phyloP scores from a whole-genome alignment of 1,140 invertebrate genomes.

The Acyrthosiphon pisum region DNA sequence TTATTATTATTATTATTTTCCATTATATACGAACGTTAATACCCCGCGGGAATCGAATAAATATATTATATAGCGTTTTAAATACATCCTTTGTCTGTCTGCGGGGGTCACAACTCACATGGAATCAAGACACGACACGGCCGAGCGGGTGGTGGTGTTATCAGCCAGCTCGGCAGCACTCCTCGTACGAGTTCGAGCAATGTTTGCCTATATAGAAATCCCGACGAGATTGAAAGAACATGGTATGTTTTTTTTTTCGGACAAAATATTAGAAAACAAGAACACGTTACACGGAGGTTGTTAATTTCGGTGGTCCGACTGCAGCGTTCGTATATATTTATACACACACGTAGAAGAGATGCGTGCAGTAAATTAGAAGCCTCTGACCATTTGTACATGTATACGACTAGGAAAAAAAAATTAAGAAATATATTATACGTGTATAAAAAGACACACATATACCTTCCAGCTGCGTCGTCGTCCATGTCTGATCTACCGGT shows the following conservation, averaged over 20 bases:
- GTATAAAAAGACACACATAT: constrained; percentile 30
- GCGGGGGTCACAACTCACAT: not conserved
- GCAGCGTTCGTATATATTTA: not conserved
- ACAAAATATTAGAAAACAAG: constrained; percentile 34
- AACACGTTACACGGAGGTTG: constrained; percentile 3
- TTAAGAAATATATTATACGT: constrained; percentile 33
- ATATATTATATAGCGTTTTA: not conserved
- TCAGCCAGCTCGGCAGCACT: not conserved
- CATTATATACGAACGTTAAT: not conserved
- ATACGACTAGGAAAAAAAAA: constrained; percentile 18
- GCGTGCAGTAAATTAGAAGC: constrained; percentile 53
- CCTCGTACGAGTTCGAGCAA: not conserved
- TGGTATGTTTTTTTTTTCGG: not conserved
- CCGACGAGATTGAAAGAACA: not conserved
- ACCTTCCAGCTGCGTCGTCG: constrained; percentile 48
- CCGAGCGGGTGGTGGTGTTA: not conserved
- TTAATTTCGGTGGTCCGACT: constrained; percentile 53
- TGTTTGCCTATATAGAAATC: not conserved
- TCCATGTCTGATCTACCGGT: constrained; percentile 17
- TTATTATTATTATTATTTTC: not conserved
- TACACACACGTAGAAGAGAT: not conserved
- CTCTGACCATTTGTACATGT: not conserved
- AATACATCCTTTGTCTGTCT: constrained; percentile 24
- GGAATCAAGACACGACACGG: constrained; percentile 5
- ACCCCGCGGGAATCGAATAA: constrained; percentile 33